Evolutionary conservation across 1,140 invertebrate genomes (phyloP).

Genomic region (Steinernema feltiae): DNA sequence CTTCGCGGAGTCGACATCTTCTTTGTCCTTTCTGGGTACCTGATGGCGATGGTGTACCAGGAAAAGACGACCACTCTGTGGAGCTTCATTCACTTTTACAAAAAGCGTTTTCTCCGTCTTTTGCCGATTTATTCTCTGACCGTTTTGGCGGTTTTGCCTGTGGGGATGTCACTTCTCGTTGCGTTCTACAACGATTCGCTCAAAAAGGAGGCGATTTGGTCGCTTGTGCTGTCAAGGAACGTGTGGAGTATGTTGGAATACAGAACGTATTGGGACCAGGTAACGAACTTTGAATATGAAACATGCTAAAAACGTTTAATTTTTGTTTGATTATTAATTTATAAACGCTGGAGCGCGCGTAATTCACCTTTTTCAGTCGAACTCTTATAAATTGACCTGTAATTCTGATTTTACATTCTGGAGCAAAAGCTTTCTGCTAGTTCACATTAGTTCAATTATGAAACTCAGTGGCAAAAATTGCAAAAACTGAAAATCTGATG

Average conservation of each 20-base stretch:
- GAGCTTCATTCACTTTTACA: not conserved
- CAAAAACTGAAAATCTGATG: too few species aligned
- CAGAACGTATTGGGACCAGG: not conserved
- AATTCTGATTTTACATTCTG: too few species aligned
- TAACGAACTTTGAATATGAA: too few species aligned
- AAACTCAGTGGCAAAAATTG: too few species aligned
- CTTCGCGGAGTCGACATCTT: constrained; percentile 22
- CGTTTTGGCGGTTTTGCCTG: not conserved
- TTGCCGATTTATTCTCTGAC: not conserved
- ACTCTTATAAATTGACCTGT: too few species aligned
- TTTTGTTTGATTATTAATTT: too few species aligned
- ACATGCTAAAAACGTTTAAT: too few species aligned
- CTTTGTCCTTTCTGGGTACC: constrained; percentile 18
- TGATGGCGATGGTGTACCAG: not conserved
- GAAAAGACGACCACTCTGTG: not conserved
- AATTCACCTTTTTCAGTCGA: too few species aligned
- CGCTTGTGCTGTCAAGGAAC: not conserved
- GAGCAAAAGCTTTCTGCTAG: too few species aligned
- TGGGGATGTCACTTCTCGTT: not conserved
- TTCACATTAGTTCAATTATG: too few species aligned
- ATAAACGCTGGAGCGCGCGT: too few species aligned
- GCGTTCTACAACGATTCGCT: not conserved
- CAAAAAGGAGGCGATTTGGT: not conserved
- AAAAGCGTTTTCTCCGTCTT: not conserved
- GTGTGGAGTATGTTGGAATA: not conserved